Conservation (phyloP, 2,888 invertebrate genomes). For the Abrostola tripartita region DNA sequence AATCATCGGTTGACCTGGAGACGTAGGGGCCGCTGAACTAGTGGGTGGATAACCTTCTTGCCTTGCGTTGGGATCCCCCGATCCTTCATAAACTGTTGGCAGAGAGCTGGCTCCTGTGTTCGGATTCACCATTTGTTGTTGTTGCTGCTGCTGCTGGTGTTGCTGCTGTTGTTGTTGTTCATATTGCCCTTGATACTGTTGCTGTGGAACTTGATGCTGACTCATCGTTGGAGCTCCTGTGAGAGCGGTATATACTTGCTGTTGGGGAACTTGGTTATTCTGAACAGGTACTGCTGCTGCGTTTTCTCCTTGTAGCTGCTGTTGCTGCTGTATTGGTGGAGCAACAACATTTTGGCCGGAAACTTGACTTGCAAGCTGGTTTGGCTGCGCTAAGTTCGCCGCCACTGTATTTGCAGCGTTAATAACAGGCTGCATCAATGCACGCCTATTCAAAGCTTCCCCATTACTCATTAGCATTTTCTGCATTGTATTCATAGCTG, state of each 20-base stretch:
- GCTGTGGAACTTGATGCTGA: slow-evolving; percentile 48
- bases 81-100: slow-evolving; percentile 55
- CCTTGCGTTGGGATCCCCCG: slow-evolving; percentile 31
- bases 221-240: slow-evolving; percentile 49
- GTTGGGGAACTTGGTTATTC: slow-evolving; percentile 45
- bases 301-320: slow-evolving; percentile 7
- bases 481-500: slow-evolving; percentile 73
- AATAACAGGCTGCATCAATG: slow-evolving; percentile 52
- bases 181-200: slow-evolving; percentile 53
- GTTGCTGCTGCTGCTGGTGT: slow-evolving; percentile 52
- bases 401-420: slow-evolving; percentile 55
- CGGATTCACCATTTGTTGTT: slow-evolving; percentile 55
- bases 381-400: slow-evolving; percentile 38
- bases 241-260: slow-evolving; percentile 59
- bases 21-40: slow-evolving; percentile 12
- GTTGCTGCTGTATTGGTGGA: slow-evolving; percentile 14
- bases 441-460: slow-evolving; percentile 31
- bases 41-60: slow-evolving; percentile 18
- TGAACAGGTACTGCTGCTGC: slow-evolving; percentile 32
- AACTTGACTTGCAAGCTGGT: slow-evolving; percentile 28
- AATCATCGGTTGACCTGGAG: slow-evolving; percentile 49
- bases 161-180: slow-evolving; percentile 50
- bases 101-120: slow-evolving; percentile 56
- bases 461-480: slow-evolving; percentile 69
- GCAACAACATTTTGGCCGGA: slow-evolving; percentile 18